Base-by-base conservation (phyloP, 2,113 vertebrate species). In the Nycticryphes semicollaris region DNA sequence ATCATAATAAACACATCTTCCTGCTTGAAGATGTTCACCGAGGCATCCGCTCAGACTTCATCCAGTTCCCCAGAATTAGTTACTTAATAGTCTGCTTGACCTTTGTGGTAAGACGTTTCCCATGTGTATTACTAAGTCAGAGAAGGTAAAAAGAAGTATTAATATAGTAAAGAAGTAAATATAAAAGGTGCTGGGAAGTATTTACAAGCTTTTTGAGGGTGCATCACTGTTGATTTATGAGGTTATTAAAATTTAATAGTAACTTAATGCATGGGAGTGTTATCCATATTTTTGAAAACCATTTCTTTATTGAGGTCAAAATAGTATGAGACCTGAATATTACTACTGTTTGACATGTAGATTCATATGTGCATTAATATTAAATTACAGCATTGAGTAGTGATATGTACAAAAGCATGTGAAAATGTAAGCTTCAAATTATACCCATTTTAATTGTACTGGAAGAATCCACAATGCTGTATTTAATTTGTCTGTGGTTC, bases 31-130 rank as follows among this genome's bases (percentile, higher is more conserved):
- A 28, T 57, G 24, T 53, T 90, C 6, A 16, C 17, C 37, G 27
- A 63, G 41, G 21, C 48, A 73, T 19, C 47, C 6, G 31, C 47
- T 76, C 20, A 22, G 54, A 41, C 68, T 96, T 91, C 68, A 69
- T 45, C n/a, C 13, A 60, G 62, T 78, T 78, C 83, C 53, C 57
- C 39, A 73, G 72, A 74, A 80, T 64, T 56, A 88, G 33, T 78
- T 87, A 84, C 50, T 91, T 93, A 81, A 76, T 95, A 72, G 81
- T 60, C 43, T 56, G 47, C 60, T 87, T 94, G 75, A 79, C 57
- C 90, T 92, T 82, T 95, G 56, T 74, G 31, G 45, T 48, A 79
- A 64, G 68, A 69, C 62, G 41, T 22, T 77, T 84, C 86, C 72
- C 72, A n/a, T 45, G 25, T 77, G 63, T 84, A 41, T 69, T 93